Evolutionary conservation across 1,140 invertebrate species (phyloP).

Genomic region (Telenomus remus): DNA sequence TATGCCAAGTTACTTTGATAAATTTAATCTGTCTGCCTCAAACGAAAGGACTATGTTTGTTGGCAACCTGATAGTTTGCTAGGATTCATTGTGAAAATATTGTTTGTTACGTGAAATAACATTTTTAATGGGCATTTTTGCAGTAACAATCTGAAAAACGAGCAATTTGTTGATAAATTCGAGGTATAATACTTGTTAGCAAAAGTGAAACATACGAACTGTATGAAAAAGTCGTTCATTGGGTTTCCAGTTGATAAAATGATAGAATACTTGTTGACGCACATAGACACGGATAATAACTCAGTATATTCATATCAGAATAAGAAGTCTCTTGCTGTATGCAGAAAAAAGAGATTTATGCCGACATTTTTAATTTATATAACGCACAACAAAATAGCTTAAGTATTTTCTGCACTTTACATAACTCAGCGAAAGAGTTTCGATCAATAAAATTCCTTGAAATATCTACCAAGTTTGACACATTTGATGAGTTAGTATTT

Average conservation of each 20-base stretch:
- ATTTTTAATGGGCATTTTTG: not conserved
- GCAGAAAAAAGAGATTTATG: slow-evolving; percentile 7
- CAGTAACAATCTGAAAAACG: too few relatives aligned
- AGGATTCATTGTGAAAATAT: not conserved
- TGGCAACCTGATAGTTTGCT: too few relatives aligned
- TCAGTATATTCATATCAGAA: not conserved
- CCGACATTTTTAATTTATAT: slow-evolving; percentile 17
- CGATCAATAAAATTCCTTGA: slow-evolving; percentile 38
- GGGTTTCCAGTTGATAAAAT: too few relatives aligned
- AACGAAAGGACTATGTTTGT: not conserved
- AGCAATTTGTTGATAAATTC: too few relatives aligned
- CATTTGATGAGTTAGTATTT: slow-evolving; percentile 10
- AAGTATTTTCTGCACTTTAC: slow-evolving; percentile 36
- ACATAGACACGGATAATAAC: too few relatives aligned
- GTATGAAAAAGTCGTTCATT: not conserved
- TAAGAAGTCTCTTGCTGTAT: not conserved
- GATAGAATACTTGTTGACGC: too few relatives aligned
- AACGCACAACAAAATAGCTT: slow-evolving; percentile 21
- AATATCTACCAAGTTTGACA: slow-evolving; percentile 36
- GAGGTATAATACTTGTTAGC: too few relatives aligned
- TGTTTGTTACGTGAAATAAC: not conserved
- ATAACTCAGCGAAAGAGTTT: slow-evolving; percentile 20
- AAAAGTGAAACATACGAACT: too few relatives aligned
- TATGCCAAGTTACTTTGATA: slow-evolving; percentile 4
- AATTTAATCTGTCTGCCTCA: not conserved